Percentiles rank a stretch among this genome's conserved stretches.
phyloP scores from a whole-genome alignment of 2,113 vertebrate species.

The Eurypyga helias region DNA sequence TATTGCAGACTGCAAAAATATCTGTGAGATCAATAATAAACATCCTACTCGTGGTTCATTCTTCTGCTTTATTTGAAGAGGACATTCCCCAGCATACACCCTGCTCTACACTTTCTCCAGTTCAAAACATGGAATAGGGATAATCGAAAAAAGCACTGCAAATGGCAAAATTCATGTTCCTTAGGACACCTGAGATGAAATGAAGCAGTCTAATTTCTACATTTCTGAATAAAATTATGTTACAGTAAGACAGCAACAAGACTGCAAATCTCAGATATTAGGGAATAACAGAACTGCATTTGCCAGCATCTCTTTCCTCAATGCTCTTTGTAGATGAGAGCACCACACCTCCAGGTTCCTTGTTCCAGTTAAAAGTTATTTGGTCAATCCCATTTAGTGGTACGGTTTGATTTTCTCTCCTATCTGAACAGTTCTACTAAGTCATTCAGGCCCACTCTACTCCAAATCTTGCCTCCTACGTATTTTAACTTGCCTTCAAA shows the following conservation, averaged over 20 bases:
- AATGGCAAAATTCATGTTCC: neutral
- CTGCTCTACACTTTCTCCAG: neutral
- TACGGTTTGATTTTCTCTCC: neutral
- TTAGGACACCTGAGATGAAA: neutral
- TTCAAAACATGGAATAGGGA: neutral
- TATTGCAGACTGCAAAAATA: conserved; percentile 42
- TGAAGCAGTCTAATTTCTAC: neutral
- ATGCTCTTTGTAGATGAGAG: neutral
- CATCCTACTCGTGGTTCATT: neutral
- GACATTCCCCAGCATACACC: neutral
- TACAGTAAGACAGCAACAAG: neutral
- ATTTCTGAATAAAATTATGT: neutral
- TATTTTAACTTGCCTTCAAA: neutral
- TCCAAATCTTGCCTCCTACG: neutral
- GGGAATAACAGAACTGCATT: neutral
- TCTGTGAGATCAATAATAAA: conserved; percentile 56
- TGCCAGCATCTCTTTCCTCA: neutral
- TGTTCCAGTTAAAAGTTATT: neutral
- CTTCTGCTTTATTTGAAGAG: conserved; percentile 27
- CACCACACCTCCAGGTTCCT: neutral
- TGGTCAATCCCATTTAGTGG: neutral
- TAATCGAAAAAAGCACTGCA: neutral
- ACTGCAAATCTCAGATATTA: neutral
- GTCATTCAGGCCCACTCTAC: too few species aligned
- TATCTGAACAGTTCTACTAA: neutral